Conservation (phyloP, 2,888 invertebrate species). For the Periphyllus acericola region DNA sequence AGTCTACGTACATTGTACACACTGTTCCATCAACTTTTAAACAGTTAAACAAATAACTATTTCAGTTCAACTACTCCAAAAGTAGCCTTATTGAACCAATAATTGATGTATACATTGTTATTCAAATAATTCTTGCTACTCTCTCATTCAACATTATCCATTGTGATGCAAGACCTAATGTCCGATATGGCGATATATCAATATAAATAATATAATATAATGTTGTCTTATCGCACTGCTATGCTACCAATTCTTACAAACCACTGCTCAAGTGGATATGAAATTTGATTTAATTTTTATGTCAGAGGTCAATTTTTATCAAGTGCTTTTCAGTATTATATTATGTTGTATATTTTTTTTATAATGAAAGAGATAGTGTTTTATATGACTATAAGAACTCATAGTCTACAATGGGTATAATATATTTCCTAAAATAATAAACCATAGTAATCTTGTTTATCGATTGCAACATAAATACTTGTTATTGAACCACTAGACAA, state of each 20-base stretch:
- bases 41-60: neutral
- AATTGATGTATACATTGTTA: neutral
- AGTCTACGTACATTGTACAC: neutral
- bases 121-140: neutral
- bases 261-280: neutral
- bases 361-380: constrained; percentile 37
- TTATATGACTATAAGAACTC: constrained; percentile 2
- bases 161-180: constrained; percentile 29
- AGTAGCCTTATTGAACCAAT: neutral
- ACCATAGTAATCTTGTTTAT: neutral
- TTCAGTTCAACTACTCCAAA: neutral
- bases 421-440: constrained; percentile 37
- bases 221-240: neutral
- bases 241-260: neutral
- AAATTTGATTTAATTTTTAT: constrained; percentile 24
- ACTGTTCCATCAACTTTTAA: neutral
- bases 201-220: neutral
- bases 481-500: neutral
- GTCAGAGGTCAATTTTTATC: constrained; percentile 46
- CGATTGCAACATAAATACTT: constrained; percentile 34
- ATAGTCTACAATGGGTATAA: neutral
- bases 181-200: no score
- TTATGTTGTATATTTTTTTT: neutral
- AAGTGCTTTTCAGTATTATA: neutral
- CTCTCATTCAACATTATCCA: neutral